Evolutionary conservation across 23 tunicate genomes (phyloP).

Genomic region (Ascidia mentula): DNA sequence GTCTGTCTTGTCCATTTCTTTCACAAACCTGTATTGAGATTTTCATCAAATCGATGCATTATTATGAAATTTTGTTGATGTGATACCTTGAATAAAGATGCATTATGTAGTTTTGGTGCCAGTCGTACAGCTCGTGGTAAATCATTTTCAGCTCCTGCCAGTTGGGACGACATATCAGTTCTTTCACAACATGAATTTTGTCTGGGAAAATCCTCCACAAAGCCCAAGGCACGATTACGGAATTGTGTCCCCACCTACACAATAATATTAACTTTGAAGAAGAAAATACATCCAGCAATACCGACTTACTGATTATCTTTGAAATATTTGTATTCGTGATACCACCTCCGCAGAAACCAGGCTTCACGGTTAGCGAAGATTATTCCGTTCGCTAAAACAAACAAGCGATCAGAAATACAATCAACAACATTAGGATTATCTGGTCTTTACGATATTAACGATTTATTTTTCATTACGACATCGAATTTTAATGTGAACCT

Average conservation of each 20-base stretch:
- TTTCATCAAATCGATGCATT: no score
- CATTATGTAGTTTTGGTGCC: not conserved
- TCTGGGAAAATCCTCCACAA: not conserved
- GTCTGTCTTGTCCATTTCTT: no score
- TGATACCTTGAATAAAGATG: constrained; percentile 12
- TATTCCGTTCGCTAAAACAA: not conserved
- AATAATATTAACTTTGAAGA: no score
- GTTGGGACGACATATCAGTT: not conserved
- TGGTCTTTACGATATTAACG: no score
- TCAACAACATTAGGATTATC: no score
- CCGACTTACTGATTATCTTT: not conserved
- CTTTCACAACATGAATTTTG: not conserved
- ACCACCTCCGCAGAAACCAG: not conserved
- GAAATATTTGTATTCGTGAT: not conserved
- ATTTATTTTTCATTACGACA: no score
- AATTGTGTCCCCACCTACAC: not conserved
- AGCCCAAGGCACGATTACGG: not conserved
- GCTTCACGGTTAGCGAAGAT: not conserved
- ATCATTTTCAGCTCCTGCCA: not conserved
- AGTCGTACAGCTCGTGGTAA: not conserved
- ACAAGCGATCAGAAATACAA: no score
- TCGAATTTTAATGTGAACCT: no score
- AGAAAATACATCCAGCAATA: no score
- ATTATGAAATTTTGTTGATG: no score
- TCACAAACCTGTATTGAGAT: no score